phyloP scores from a whole-genome alignment of 2,888 invertebrate genomes.

The Sussaba pulchella region DNA sequence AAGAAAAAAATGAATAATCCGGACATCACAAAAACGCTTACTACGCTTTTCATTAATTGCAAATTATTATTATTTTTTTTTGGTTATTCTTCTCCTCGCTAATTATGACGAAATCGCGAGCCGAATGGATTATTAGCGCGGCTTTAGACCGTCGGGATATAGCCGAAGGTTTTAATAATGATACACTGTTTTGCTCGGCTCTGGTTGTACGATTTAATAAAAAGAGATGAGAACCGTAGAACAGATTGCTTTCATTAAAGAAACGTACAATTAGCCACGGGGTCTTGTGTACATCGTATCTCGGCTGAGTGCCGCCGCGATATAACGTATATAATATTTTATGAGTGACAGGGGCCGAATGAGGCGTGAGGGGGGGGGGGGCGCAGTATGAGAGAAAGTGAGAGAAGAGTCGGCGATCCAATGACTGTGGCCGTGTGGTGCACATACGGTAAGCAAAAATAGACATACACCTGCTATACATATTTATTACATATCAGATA shows the following conservation, averaged over 20 bases:
- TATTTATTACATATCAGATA: neutral
- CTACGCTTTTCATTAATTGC: too few species aligned
- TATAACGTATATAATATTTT: constrained; percentile 32
- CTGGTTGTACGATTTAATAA: constrained; percentile 18
- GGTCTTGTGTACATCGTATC: constrained; percentile 16
- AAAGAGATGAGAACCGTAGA: constrained; percentile 17
- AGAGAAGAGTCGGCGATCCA: constrained; percentile 17
- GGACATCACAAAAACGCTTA: too few species aligned
- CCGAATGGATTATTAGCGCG: neutral
- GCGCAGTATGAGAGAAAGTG: neutral
- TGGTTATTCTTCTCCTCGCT: neutral
- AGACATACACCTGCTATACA: neutral
- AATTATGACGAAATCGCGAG: constrained; percentile 11
- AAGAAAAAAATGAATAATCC: too few species aligned
- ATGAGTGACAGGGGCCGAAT: neutral
- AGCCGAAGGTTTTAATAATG: neutral
- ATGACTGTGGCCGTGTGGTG: constrained; percentile 20
- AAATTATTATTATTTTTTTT: neutral
- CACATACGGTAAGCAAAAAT: neutral
- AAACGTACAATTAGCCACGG: constrained; percentile 46
- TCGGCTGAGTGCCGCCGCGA: constrained; percentile 21
- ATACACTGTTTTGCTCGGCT: neutral
- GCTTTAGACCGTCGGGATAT: too few species aligned
- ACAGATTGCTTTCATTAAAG: constrained; percentile 62
- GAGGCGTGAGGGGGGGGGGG: too few species aligned